phyloP scores from a whole-genome alignment of 2,113 vertebrate species.

The Otolemur garnettii region DNA sequence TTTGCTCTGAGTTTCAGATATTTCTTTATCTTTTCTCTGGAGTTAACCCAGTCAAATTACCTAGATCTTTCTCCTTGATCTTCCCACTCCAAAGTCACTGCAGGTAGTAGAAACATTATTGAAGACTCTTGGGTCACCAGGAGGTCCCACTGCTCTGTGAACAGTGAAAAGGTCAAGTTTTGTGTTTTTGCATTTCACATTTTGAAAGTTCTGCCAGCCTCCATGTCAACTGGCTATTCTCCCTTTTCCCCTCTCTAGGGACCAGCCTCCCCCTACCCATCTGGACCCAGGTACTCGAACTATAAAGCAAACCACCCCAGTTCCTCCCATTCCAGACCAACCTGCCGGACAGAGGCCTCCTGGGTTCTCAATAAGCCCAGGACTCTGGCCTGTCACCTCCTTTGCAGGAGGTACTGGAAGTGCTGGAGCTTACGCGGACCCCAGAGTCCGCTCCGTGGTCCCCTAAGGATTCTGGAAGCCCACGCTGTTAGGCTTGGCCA shows the following conservation, averaged over 20 bases:
- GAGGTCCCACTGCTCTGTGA: not conserved
- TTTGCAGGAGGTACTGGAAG: not conserved
- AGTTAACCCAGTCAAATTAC: not conserved
- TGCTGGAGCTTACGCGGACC: fast-evolving
- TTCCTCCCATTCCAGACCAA: not conserved
- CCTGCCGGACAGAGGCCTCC: not conserved
- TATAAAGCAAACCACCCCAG: not conserved
- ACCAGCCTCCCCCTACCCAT: too few species aligned
- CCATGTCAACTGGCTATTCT: too few species aligned
- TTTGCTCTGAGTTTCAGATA: too few species aligned
- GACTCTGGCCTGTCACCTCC: fast-evolving
- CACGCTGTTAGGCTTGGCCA: not conserved
- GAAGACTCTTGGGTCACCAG: not conserved
- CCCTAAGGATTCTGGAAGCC: not conserved
- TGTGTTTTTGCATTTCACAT: not conserved
- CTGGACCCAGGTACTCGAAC: not conserved
- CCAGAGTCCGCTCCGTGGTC: not conserved
- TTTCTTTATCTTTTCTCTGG: not conserved
- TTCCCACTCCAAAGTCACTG: not conserved
- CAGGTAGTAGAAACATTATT: not conserved
- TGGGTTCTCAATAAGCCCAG: not conserved
- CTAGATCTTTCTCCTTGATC: not conserved
- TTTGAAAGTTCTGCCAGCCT: not conserved
- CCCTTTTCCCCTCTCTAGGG: not conserved
- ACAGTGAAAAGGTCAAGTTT: not conserved